Conservation (phyloP, 2,113 vertebrate species). For the Burhinus oedicnemus region DNA sequence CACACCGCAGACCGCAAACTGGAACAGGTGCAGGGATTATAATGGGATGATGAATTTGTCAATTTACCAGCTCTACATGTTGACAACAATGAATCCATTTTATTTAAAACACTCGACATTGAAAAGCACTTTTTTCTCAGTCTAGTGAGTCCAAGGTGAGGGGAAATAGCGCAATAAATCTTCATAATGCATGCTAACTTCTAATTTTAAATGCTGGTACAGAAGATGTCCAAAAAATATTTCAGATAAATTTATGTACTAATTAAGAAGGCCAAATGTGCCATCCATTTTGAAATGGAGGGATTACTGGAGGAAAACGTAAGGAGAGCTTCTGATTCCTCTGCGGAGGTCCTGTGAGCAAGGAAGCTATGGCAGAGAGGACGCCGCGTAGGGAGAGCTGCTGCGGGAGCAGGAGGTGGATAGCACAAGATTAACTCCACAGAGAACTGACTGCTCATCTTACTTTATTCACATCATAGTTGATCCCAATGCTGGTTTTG, state of each 20-base stretch:
- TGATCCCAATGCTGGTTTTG: not conserved
- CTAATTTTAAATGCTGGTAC: not conserved
- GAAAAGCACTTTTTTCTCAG: not conserved
- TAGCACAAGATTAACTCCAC: rapidly evolving
- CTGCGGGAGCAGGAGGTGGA: not conserved
- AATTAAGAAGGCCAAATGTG: not conserved
- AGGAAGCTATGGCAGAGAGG: not conserved
- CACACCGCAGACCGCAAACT: constrained; percentile 36
- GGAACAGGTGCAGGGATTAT: constrained; percentile 74
- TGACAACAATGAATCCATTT: constrained; percentile 25
- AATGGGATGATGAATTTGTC: constrained; percentile 59
- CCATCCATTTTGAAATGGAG: not conserved
- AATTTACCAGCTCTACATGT: constrained; percentile 43
- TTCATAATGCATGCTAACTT: not conserved
- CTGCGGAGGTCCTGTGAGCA: not conserved
- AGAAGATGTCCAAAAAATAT: not conserved
- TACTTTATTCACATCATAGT: not conserved
- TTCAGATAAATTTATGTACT: not conserved
- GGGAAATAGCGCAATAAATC: not conserved
- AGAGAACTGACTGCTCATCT: not conserved
- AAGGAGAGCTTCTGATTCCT: not conserved
- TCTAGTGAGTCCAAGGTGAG: not conserved
- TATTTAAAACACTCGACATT: constrained; percentile 11
- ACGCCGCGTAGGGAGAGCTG: rapidly evolving
- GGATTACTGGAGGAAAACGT: not conserved